A percentile compares a stretch with the other conserved stretches of the same genome.
Evolutionary conservation across 2,888 invertebrate genomes (phyloP).

Genomic region (Drosophila infuscata): DNA sequence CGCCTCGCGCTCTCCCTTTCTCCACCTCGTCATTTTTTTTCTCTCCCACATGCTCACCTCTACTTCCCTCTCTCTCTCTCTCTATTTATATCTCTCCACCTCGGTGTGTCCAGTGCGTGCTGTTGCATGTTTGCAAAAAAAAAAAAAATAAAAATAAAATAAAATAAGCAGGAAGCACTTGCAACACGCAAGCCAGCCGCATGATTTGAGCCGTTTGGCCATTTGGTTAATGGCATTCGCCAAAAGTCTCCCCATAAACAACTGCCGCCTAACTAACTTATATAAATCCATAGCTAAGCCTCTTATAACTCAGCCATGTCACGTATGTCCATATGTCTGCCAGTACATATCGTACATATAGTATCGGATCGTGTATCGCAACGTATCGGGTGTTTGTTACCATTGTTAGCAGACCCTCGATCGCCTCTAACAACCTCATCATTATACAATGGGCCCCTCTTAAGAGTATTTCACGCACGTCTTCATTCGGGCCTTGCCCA

Average conservation of each 20-base stretch:
- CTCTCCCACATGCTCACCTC: not conserved
- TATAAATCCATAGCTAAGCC: constrained; percentile 62
- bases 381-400: constrained; percentile 8
- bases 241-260: constrained; percentile 24
- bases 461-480: constrained; percentile 41
- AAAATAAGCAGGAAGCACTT: constrained; percentile 72
- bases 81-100: not conserved
- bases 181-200: constrained; percentile 69
- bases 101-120: constrained; percentile 55
- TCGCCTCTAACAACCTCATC: constrained; percentile 14
- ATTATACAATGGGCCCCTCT: constrained; percentile 50
- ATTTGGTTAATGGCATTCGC: constrained; percentile 73
- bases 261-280: constrained; percentile 47
- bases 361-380: not conserved
- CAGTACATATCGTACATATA: not conserved
- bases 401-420: constrained; percentile 17
- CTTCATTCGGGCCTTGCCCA: constrained; percentile 38
- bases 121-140: constrained; percentile 59
- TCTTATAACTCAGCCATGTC: constrained; percentile 58
- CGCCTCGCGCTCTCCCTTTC: constrained; percentile 18
- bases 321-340: constrained; percentile 40
- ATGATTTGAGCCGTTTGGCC: constrained; percentile 61
- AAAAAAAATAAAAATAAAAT: constrained; percentile 50
- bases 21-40: not conserved
- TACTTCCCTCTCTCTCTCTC: not conserved